phyloP scores from a whole-genome alignment of 2,888 invertebrate genomes.

The Spisula subtruncata region DNA sequence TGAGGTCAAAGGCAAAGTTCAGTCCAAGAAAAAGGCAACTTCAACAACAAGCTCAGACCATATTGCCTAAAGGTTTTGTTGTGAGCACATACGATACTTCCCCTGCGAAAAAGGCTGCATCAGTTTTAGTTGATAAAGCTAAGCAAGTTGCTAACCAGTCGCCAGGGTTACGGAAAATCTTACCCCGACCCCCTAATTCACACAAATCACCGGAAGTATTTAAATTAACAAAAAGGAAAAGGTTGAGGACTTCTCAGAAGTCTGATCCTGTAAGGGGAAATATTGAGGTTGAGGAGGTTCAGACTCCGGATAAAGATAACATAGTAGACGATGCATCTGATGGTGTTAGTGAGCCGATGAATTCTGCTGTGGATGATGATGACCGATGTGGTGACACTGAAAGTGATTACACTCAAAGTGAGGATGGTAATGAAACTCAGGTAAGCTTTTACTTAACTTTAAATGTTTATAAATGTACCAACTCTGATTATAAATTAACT shows the following conservation, averaged over 20 bases:
- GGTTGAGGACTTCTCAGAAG: neutral
- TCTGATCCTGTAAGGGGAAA: neutral
- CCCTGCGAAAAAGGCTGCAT: slow-evolving; percentile 85
- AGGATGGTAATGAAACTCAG: slow-evolving; percentile 80
- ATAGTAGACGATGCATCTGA: neutral
- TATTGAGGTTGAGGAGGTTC: neutral
- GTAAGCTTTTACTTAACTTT: slow-evolving; percentile 39
- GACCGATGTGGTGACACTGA: slow-evolving; percentile 70
- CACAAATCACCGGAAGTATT: neutral
- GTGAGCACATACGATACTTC: slow-evolving; percentile 78
- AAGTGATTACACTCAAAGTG: slow-evolving; percentile 81
- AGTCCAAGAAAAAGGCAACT: slow-evolving; percentile 70
- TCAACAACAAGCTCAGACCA: slow-evolving; percentile 82
- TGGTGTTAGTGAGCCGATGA: slow-evolving; percentile 15
- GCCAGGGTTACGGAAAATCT: slow-evolving; percentile 42
- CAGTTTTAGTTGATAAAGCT: slow-evolving; percentile 74
- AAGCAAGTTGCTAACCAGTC: slow-evolving; percentile 46
- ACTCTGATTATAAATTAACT: no score
- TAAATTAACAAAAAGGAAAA: neutral
- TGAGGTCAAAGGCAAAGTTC: slow-evolving; percentile 37
- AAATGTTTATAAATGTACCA: no score
- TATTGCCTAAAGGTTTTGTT: slow-evolving; percentile 84
- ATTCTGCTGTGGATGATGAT: slow-evolving; percentile 61
- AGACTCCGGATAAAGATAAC: neutral
- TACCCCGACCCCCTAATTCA: slow-evolving; percentile 38